Evolutionary conservation across 2,888 invertebrate species (phyloP).

Genomic region (Lumbricus terrestris): DNA sequence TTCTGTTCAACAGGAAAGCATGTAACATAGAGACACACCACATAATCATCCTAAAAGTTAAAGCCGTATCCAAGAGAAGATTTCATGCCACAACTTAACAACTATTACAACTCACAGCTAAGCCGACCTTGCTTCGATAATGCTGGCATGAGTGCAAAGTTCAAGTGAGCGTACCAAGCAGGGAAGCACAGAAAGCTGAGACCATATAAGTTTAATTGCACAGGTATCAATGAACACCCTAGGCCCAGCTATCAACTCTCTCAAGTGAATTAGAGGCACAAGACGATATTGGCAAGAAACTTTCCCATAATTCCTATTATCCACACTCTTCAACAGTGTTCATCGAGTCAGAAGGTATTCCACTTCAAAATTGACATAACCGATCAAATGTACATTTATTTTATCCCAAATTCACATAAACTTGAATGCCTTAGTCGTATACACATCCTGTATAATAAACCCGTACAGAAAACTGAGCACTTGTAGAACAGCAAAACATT

Average conservation of each 20-base stretch:
- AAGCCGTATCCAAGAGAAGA: background rate
- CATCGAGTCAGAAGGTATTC: background rate
- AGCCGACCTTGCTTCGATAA: background rate
- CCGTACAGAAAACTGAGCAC: background rate
- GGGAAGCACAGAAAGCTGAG: background rate
- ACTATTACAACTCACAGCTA: background rate
- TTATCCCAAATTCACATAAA: background rate
- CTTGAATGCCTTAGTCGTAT: background rate
- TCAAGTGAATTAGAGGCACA: background rate
- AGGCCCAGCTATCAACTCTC: background rate
- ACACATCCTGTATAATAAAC: background rate
- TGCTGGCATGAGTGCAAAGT: background rate
- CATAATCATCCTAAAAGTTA: background rate
- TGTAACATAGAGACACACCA: background rate
- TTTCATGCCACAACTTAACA: background rate
- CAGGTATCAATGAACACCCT: background rate
- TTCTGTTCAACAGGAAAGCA: background rate
- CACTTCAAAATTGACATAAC: background rate
- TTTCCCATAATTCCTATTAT: background rate
- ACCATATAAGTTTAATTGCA: background rate
- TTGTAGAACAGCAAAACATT: background rate
- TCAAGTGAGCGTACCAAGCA: background rate
- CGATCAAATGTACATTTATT: background rate
- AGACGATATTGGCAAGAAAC: background rate
- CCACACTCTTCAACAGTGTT: background rate